Conservation (phyloP, 2,113 vertebrate species). For the Plectropomus leopardus region DNA sequence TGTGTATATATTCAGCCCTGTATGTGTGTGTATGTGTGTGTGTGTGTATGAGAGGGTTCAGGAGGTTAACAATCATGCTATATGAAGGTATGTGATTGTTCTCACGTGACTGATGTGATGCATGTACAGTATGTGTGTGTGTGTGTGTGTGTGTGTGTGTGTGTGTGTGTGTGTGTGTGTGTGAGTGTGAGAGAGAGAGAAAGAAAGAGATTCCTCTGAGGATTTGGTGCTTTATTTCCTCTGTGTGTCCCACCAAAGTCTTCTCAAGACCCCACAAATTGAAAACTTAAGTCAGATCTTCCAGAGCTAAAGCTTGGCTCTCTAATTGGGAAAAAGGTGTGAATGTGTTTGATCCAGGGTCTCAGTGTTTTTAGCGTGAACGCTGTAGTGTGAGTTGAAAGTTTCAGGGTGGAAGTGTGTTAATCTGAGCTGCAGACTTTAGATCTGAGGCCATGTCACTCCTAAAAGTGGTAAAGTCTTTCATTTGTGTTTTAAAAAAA, state of each 20-base stretch:
- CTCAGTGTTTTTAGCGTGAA: background rate
- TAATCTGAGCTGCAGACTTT: background rate
- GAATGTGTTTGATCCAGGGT: background rate
- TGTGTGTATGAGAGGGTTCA: conserved; percentile 38
- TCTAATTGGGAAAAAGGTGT: background rate
- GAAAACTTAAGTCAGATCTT: background rate
- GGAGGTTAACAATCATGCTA: conserved; percentile 33
- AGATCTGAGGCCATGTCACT: too few species aligned
- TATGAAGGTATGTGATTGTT: conserved; percentile 59
- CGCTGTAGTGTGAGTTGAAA: background rate
- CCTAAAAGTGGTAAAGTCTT: too few species aligned
- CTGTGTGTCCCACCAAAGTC: background rate
- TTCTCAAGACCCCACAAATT: conserved; percentile 11
- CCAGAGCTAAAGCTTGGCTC: background rate
- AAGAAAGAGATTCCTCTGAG: background rate
- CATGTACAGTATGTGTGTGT: conserved; percentile 14
- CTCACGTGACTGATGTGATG: conserved; percentile 43
- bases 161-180: conserved; percentile 8
- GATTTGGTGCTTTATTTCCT: conserved; percentile 13
- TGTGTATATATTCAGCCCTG: conserved; percentile 56
- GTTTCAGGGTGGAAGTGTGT: background rate
- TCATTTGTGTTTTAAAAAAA: too few species aligned
- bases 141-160: conserved; percentile 11
- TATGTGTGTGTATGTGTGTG: conserved; percentile 24
- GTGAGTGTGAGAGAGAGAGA: background rate